Evolutionary conservation across 2,888 invertebrate species (phyloP).

Genomic region (Hedychridium roseum): DNA sequence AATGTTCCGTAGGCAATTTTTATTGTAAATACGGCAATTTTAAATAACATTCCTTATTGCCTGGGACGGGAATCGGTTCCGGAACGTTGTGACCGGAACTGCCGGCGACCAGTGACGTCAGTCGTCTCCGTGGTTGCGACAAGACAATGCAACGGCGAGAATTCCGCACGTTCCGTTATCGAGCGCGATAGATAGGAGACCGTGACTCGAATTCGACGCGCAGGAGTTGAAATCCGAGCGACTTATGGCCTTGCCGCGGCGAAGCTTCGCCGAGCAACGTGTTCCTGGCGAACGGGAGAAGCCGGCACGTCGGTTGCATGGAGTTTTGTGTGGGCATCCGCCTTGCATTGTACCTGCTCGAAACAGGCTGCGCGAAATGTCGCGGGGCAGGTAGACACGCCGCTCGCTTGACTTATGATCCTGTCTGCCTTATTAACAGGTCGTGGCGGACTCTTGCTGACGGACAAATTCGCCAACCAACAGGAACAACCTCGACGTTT

Average conservation of each 20-base stretch:
- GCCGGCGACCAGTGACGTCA: neutral
- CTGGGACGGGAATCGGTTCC: too few species aligned
- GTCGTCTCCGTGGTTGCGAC: too few species aligned
- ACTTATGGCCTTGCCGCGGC: constrained; percentile 33
- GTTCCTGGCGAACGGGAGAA: too few species aligned
- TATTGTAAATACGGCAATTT: too few species aligned
- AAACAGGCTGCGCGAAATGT: constrained; percentile 40
- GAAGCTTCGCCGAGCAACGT: too few species aligned
- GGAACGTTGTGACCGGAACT: too few species aligned
- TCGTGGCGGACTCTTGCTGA: constrained; percentile 17
- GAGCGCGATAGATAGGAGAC: constrained; percentile 30
- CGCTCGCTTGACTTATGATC: constrained; percentile 38
- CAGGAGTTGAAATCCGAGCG: constrained; percentile 50
- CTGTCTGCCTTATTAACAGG: constrained; percentile 35
- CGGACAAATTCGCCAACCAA: too few species aligned
- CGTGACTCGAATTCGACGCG: constrained; percentile 49
- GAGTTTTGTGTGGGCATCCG: constrained; percentile 47
- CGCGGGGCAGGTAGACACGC: constrained; percentile 40
- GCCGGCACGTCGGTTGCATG: too few species aligned
- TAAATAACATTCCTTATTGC: too few species aligned
- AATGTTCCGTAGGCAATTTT: too few species aligned
- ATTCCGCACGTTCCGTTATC: constrained; percentile 45
- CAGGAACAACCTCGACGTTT: too few species aligned
- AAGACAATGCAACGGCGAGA: constrained; percentile 38
- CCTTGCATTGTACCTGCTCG: constrained; percentile 44